Base-by-base conservation (phyloP, 2,888 invertebrate species). In the Pollenia labialis region DNA sequence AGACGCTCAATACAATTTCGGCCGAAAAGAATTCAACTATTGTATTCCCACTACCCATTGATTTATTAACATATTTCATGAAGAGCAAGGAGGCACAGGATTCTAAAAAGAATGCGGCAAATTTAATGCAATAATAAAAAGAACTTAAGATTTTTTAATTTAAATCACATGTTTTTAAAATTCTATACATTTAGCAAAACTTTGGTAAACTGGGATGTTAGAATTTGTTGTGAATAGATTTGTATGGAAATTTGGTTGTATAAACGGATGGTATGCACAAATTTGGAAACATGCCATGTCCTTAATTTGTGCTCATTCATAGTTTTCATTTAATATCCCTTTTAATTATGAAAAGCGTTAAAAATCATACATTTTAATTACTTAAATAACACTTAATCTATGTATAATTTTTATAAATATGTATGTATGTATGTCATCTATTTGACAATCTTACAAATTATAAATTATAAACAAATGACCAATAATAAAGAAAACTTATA, bases 21-120 rank as follows among this genome's bases (percentile, higher is more conserved):
- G 97, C 98, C 14, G 98, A 99, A 95, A 98, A 98, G 94, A 98
- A 98, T 92, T 98, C 98, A 7, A 98, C 98, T 4, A 98, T 98
- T 91, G 97, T 98, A 68, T 98, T 98, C 94, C 98, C 98, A 11
- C 94, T 97, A 89, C 97, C 97, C 2, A 95, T 95, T 85, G 97
- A 97, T 91, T 94, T 97, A 89, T 90, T 97, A 12, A 96, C 97
- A 2, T 97, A 96, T 93, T 96, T 96, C 91, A 94, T 96, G 92
- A 95, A 95, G 90, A 94, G 87, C 85, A 89, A 86, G 77, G 88
- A 89, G 62, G 87, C 89, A 12, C 16, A 69, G 80, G 89, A 90
- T 11, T 85, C 76, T 2, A 46, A 66, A 60, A 3, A 46, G 3
- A 80, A 80, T 16, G n/a, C 54, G 9, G 84, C 80, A 68, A 85